Conservation (phyloP, 2,113 vertebrate genomes). For the Ahaetulla prasina region DNA sequence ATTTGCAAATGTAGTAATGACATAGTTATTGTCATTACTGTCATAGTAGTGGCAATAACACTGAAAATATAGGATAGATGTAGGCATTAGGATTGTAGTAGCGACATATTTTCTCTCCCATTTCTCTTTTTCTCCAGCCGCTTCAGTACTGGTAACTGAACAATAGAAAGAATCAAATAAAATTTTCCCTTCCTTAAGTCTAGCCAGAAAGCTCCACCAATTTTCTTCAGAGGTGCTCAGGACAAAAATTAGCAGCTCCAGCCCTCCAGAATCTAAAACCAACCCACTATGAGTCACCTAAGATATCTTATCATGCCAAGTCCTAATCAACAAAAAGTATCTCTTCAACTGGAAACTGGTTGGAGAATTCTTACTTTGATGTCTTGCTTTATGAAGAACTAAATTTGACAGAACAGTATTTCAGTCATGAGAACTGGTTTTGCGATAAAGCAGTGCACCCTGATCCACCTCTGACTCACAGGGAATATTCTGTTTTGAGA, state of each 20-base stretch:
- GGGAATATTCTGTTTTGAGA: background rate
- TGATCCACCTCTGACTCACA: background rate
- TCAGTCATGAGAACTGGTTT: background rate
- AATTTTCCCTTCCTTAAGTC: background rate
- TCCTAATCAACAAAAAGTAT: background rate
- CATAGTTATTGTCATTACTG: too few species aligned
- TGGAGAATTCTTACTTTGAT: constrained; percentile 21
- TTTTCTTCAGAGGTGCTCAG: background rate
- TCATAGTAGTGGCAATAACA: background rate
- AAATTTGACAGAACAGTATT: constrained; percentile 22
- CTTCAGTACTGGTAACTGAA: background rate
- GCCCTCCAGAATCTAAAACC: background rate
- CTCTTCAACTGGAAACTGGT: background rate
- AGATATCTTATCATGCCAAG: background rate
- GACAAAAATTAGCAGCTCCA: background rate
- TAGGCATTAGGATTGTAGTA: background rate
- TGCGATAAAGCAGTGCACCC: background rate
- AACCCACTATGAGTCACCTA: background rate
- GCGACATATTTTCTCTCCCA: too few species aligned
- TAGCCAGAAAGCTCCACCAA: background rate
- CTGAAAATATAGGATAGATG: constrained; percentile 16
- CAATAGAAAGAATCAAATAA: background rate
- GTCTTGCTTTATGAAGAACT: constrained; percentile 31
- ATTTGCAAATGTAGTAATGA: background rate
- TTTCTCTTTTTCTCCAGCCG: background rate